These are phyloP conservation scores for Eupsilia transversa DNA, from an alignment of 2,888 invertebrate species.

Conservation along the genomic window DNA sequence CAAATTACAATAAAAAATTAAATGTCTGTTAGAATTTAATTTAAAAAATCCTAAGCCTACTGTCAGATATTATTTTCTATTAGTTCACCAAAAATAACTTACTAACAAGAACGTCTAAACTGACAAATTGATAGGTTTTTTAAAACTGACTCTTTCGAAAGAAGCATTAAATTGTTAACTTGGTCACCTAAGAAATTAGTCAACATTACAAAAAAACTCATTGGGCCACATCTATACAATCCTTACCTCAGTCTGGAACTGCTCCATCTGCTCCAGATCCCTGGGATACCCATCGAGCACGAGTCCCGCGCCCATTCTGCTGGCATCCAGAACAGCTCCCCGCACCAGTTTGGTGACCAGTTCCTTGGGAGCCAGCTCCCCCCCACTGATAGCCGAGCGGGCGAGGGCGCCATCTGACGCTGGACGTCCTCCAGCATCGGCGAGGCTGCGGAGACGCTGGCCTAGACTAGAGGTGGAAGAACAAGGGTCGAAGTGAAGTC, in stretches of 20 bases:
- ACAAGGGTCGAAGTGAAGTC: not conserved
- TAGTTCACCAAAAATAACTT: not conserved
- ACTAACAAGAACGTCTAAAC: not conserved
- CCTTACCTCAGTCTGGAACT: conserved; percentile 96
- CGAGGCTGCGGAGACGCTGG: conserved; percentile 93
- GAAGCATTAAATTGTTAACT: not conserved
- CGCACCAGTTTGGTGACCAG: conserved; percentile 94
- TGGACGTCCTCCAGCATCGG: conserved; percentile 92
- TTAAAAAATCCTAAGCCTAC: too few species aligned
- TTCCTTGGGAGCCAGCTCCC: conserved; percentile 95
- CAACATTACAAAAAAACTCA: not conserved
- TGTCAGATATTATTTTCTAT: not conserved
- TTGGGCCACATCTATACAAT: not conserved
- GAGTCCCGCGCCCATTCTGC: conserved; percentile 93
- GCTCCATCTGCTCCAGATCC: conserved; percentile 96
- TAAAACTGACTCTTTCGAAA: not conserved
- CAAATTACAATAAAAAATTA: too few species aligned
- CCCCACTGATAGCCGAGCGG: conserved; percentile 93
- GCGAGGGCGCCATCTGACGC: conserved; percentile 92
- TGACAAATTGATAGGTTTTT: not conserved
- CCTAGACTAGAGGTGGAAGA: conserved; percentile 91
- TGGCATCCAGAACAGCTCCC: conserved; percentile 91
- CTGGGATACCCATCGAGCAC: conserved; percentile 98
- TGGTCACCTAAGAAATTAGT: not conserved
- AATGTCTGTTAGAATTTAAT: too few species aligned